Percentiles rank a stretch among this genome's conserved stretches.
These are phyloP conservation scores for Hormaphis cornu DNA, from an alignment of 1,140 invertebrate species.

Conservation along the genomic window DNA sequence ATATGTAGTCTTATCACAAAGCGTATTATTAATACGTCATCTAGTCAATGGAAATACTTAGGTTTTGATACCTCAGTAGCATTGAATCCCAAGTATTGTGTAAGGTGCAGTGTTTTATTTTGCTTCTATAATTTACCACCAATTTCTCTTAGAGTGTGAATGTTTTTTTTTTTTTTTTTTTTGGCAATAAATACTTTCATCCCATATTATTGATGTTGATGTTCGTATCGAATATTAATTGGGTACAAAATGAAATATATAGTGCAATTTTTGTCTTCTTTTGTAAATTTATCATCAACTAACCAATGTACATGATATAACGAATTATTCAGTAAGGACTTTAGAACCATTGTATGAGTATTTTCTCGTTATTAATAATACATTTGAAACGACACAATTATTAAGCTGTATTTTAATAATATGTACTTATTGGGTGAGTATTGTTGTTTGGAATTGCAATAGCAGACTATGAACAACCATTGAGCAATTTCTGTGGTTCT, in stretches of 20 bases:
- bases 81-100: constrained; percentile 31
- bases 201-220: constrained; percentile 5
- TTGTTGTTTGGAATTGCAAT: no score
- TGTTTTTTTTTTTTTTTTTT: constrained; percentile 26
- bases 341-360: constrained; percentile 4
- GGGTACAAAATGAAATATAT: constrained; percentile 24
- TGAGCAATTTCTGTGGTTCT: no score
- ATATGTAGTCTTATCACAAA: constrained; percentile 27
- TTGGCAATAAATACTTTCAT: constrained; percentile 29
- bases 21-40: constrained; percentile 28
- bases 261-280: constrained; percentile 12
- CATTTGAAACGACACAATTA: constrained; percentile 1
- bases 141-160: constrained; percentile 30
- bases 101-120: constrained; percentile 30
- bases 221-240: constrained; percentile 27
- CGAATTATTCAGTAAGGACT: constrained; percentile 7
- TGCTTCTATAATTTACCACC: constrained; percentile 19
- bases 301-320: constrained; percentile 4
- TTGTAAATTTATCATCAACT: constrained; percentile 8
- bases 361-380: constrained; percentile 6
- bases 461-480: no score
- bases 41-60: constrained; percentile 32
- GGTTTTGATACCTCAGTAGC: constrained; percentile 31
- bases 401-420: background rate
- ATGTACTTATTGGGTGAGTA: no score